phyloP scores from a whole-genome alignment of 2,888 invertebrate genomes.

The Ptychoptera albimana region DNA sequence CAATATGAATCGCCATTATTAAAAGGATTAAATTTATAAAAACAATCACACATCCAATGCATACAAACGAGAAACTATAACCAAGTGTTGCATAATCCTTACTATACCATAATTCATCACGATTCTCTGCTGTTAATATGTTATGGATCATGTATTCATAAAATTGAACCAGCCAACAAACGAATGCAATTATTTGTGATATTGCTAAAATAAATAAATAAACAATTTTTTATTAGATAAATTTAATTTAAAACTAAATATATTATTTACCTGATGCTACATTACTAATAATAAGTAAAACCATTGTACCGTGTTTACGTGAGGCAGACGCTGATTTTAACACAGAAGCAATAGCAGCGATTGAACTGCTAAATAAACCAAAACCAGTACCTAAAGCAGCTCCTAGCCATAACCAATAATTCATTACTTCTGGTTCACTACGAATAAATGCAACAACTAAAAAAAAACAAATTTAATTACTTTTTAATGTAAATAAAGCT shows the following conservation, averaged over 20 bases:
- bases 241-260: not conserved
- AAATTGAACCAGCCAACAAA: slow-evolving; percentile 74
- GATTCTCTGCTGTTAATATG: slow-evolving; percentile 65
- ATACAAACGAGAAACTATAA: slow-evolving; percentile 59
- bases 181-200: slow-evolving; percentile 55
- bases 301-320: slow-evolving; percentile 25
- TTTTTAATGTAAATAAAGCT: too few species aligned
- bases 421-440: slow-evolving; percentile 23
- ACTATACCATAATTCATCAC: slow-evolving; percentile 67
- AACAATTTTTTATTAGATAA: not conserved
- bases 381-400: slow-evolving; percentile 28
- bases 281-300: slow-evolving; percentile 25
- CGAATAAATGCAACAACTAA: slow-evolving; percentile 24
- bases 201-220: slow-evolving; percentile 40
- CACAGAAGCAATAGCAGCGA: slow-evolving; percentile 28
- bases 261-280: slow-evolving; percentile 18
- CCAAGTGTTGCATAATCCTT: slow-evolving; percentile 67
- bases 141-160: slow-evolving; percentile 65
- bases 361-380: slow-evolving; percentile 24
- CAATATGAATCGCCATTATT: slow-evolving; percentile 20
- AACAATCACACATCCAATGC: slow-evolving; percentile 25
- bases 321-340: slow-evolving; percentile 27
- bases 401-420: slow-evolving; percentile 27
- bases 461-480: slow-evolving; percentile 4
- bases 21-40: slow-evolving; percentile 23